These are phyloP conservation scores for Ceriagrion tenellum DNA, from an alignment of 2,888 invertebrate species.

Conservation along the genomic window DNA sequence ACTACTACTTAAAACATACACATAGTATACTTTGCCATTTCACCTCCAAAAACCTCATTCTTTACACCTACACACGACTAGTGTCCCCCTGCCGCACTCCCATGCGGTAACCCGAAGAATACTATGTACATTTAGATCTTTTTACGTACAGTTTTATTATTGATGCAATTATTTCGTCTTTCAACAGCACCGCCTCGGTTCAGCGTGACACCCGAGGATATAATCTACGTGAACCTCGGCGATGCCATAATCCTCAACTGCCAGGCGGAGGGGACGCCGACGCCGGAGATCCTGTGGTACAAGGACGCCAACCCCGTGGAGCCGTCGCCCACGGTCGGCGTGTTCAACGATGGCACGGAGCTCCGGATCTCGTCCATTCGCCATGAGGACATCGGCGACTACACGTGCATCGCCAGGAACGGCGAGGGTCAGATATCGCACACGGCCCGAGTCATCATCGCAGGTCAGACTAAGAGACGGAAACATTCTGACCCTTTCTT, in stretches of 20 bases:
- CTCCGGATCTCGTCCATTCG: slow-evolving; percentile 95
- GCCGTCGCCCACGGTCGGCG: slow-evolving; percentile 91
- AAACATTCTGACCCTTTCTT: no score
- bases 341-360: slow-evolving; percentile 96
- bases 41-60: no score
- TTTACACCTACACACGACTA: no score
- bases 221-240: slow-evolving; percentile 97
- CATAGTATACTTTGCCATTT: no score
- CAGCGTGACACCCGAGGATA: slow-evolving; percentile 96
- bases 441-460: slow-evolving; percentile 96
- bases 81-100: no score
- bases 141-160: neutral
- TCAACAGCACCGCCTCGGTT: slow-evolving; percentile 92
- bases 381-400: slow-evolving; percentile 97
- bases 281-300: slow-evolving; percentile 97
- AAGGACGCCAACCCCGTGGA: slow-evolving; percentile 96
- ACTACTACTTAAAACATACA: no score
- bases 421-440: slow-evolving; percentile 98
- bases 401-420: slow-evolving; percentile 97
- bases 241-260: slow-evolving; percentile 98
- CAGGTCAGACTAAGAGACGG: slow-evolving; percentile 80
- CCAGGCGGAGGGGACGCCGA: slow-evolving; percentile 97
- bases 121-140: no score
- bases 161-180: slow-evolving; percentile 10
- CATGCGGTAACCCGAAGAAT: no score